A percentile compares a stretch with the other conserved stretches of the same genome.
phyloP scores from a whole-genome alignment of 2,113 vertebrate genomes.

The Bujurquina vittata region DNA sequence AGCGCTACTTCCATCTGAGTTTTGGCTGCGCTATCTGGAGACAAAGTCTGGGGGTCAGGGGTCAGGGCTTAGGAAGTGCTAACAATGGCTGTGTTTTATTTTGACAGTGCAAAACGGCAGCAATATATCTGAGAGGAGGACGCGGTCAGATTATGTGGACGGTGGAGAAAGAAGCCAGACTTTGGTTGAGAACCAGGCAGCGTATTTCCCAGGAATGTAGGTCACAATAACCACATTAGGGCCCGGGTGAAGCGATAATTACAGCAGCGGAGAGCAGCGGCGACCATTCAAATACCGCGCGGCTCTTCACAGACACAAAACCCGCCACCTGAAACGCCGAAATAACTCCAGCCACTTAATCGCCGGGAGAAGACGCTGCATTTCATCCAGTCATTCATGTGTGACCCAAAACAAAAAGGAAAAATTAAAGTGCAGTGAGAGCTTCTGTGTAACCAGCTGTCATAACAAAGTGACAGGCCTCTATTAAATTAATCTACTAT shows the following conservation, averaged over 20 bases:
- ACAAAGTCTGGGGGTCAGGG: conserved; percentile 53
- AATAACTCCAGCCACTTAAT: conserved; percentile 53
- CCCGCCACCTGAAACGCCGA: conserved; percentile 57
- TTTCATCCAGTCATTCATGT: conserved; percentile 45
- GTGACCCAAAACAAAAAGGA: conserved; percentile 28
- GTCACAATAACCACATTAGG: conserved; percentile 78
- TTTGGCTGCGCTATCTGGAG: conserved; percentile 31
- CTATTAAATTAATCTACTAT: conserved; percentile 50
- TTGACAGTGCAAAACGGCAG: conserved; percentile 40
- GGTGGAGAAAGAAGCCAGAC: conserved; percentile 38
- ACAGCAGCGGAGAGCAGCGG: conserved; percentile 52
- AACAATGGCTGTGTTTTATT: conserved; percentile 72
- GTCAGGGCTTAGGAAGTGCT: conserved; percentile 72
- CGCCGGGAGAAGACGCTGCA: conserved; percentile 31
- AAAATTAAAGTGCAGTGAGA: conserved; percentile 42
- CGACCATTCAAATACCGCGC: conserved; percentile 45
- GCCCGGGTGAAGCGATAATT: conserved; percentile 59
- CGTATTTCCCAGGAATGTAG: conserved; percentile 75
- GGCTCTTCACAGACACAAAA: conserved; percentile 45
- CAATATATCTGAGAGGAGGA: conserved; percentile 38
- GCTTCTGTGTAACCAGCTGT: conserved; percentile 48
- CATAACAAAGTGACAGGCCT: conserved; percentile 57
- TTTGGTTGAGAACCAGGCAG: conserved; percentile 50
- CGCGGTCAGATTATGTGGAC: conserved; percentile 45
- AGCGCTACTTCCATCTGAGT: conserved; percentile 45